phyloP scores from a whole-genome alignment of 2,888 invertebrate species.

The Tiliacea citrago region DNA sequence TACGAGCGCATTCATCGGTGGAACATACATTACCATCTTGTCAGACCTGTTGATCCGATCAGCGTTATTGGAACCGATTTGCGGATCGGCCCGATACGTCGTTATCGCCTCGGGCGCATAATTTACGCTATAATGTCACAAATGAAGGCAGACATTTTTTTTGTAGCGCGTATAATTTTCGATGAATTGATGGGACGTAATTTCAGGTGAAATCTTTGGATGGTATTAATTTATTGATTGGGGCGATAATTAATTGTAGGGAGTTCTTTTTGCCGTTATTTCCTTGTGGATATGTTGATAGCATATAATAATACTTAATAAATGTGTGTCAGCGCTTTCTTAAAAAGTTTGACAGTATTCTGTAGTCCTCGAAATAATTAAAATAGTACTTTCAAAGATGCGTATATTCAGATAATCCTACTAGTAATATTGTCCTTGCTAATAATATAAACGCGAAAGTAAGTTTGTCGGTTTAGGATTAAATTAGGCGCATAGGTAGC shows the following conservation, averaged over 20 bases:
- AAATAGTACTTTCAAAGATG: neutral
- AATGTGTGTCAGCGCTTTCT: constrained; percentile 1
- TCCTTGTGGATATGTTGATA: constrained; percentile 14
- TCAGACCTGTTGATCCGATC: constrained; percentile 73
- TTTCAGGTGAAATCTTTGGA: constrained; percentile 53
- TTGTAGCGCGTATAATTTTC: constrained; percentile 48
- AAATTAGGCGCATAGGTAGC: no score
- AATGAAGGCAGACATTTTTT: constrained; percentile 69
- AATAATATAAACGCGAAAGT: no score
- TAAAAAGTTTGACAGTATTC: neutral
- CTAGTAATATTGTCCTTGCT: no score
- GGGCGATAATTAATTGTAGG: constrained; percentile 52
- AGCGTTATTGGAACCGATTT: constrained; percentile 75
- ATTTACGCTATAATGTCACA: constrained; percentile 78
- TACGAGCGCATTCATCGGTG: constrained; percentile 60
- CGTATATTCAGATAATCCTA: neutral
- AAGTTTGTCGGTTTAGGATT: no score
- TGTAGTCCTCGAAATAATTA: neutral
- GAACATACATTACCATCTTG: constrained; percentile 61
- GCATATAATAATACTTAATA: constrained; percentile 30
- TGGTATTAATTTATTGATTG: constrained; percentile 60
- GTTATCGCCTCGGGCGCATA: constrained; percentile 78
- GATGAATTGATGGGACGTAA: constrained; percentile 60
- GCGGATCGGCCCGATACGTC: constrained; percentile 76
- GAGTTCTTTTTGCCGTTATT: constrained; percentile 20